phyloP scores from a whole-genome alignment of 2,113 vertebrate genomes.

The Cercopithecus mona region DNA sequence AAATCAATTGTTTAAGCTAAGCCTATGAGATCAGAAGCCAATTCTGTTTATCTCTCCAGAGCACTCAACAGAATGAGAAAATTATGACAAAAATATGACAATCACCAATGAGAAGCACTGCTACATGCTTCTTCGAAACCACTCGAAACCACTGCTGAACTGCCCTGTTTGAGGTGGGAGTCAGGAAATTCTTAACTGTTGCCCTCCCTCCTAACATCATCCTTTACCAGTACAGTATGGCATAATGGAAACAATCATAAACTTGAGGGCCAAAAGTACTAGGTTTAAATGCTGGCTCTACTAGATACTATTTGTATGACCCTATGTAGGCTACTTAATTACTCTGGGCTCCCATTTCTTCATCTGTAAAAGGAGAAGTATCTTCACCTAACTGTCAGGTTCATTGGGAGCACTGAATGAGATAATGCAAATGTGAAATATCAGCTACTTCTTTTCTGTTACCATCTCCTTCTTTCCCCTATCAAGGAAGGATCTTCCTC shows the following conservation, averaged over 20 bases:
- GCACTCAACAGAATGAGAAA: constrained; percentile 30
- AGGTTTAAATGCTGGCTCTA: not conserved
- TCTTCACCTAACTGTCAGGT: not conserved
- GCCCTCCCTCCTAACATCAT: not conserved
- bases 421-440: not conserved
- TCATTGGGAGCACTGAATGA: not conserved
- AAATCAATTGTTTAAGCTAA: constrained; percentile 44
- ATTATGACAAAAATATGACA: constrained; percentile 31
- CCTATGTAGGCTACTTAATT: not conserved
- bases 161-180: not conserved
- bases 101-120: not conserved
- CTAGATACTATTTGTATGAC: not conserved
- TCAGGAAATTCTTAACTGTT: not conserved
- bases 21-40: not conserved
- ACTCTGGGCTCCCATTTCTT: not conserved
- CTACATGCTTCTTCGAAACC: not conserved
- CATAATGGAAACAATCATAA: not conserved
- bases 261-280: not conserved
- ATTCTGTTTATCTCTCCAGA: not conserved
- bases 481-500: constrained; percentile 30
- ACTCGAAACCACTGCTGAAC: not conserved
- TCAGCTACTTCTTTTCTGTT: not conserved
- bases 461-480: not conserved
- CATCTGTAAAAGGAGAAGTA: constrained; percentile 1
- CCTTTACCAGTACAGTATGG: not conserved